A percentile compares a stretch with the other conserved stretches of the same genome.
These are phyloP conservation scores for Mythimna pallens DNA, from an alignment of 2,888 invertebrate genomes.

Conservation along the genomic window DNA sequence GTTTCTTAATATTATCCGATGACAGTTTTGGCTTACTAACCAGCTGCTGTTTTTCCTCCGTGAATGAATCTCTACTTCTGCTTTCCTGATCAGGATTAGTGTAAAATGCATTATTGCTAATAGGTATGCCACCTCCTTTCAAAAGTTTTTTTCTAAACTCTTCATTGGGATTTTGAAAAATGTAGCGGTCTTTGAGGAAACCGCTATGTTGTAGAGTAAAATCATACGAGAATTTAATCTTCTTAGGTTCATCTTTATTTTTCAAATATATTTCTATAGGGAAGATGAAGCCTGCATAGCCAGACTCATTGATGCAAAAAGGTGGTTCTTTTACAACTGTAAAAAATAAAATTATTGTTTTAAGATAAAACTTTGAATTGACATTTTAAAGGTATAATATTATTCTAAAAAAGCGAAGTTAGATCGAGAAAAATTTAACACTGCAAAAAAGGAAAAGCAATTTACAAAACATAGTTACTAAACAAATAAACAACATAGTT, in stretches of 20 bases:
- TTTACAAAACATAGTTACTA: conserved; percentile 26
- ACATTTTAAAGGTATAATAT: background rate
- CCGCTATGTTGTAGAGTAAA: conserved; percentile 95
- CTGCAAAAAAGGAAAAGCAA: background rate
- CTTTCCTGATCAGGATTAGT: conserved; percentile 89
- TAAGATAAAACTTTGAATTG: background rate
- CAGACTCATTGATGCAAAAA: conserved; percentile 97
- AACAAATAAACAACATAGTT: conserved; percentile 54
- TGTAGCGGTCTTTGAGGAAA: conserved; percentile 94
- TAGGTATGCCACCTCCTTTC: conserved; percentile 95
- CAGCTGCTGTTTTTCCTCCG: conserved; percentile 91
- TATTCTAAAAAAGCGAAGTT: no score
- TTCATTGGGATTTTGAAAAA: conserved; percentile 96
- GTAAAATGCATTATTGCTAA: conserved; percentile 85
- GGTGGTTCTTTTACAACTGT: conserved; percentile 97
- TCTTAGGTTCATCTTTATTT: conserved; percentile 97
- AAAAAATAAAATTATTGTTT: conserved; percentile 76
- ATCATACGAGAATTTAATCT: conserved; percentile 96
- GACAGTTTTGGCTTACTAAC: conserved; percentile 93
- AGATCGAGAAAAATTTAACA: background rate
- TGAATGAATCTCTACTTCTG: conserved; percentile 90
- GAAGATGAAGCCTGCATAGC: conserved; percentile 98
- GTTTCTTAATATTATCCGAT: conserved; percentile 91
- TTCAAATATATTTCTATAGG: conserved; percentile 97
- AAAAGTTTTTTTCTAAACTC: conserved; percentile 97